Percentiles rank a stretch among this genome's conserved stretches.
Evolutionary conservation across 2,797 vertebrate species (phyloP).

Genomic region (Petrocephalus sullivani): DNA sequence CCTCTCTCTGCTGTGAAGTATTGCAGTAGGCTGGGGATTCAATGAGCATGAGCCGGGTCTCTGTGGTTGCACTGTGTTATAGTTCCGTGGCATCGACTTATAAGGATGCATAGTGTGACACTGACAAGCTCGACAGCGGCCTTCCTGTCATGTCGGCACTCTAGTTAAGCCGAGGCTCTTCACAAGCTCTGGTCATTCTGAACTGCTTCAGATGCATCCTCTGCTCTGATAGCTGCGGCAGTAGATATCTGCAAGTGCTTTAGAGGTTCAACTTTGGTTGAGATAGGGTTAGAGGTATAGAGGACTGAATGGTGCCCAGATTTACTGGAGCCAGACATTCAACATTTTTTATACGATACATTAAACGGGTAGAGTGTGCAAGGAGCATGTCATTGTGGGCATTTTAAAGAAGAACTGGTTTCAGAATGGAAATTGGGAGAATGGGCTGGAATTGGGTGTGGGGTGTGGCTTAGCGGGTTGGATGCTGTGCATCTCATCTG

Average conservation of each 20-base stretch:
- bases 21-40: neutral
- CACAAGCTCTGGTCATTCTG: neutral
- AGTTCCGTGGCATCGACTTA: neutral
- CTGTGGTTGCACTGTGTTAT: neutral
- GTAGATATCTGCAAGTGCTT: neutral
- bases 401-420: neutral
- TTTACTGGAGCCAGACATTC: neutral
- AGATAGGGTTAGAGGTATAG: neutral
- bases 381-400: neutral
- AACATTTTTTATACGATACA: neutral
- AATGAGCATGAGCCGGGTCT: neutral
- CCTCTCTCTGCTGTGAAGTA: neutral
- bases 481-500: neutral
- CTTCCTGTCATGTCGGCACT: neutral
- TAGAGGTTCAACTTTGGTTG: neutral
- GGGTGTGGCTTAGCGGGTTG: neutral
- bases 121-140: neutral
- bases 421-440: neutral
- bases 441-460: neutral
- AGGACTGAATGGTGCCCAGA: neutral
- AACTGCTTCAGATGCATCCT: neutral
- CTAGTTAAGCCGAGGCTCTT: neutral
- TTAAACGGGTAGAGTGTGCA: neutral
- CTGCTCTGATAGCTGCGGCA: neutral
- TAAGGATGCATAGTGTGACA: neutral